Evolutionary conservation across 2,113 vertebrate species (phyloP), one percentile per base, ranked within the genome.

Genomic region (Scortum barcoo): DNA sequence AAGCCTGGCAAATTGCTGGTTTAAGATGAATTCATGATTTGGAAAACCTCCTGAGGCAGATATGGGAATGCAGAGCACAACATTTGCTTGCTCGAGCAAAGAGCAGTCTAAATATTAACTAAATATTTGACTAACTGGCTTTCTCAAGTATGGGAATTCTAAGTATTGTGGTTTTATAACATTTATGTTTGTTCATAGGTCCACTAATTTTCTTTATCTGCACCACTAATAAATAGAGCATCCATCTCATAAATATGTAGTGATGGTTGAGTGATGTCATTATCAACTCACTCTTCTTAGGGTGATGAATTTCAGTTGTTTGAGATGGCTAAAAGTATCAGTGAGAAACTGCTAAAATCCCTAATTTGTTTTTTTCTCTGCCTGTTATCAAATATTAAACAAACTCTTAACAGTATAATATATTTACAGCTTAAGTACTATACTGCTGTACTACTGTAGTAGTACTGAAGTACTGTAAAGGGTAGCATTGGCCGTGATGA

Each of bases 21-120:
- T 13, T 90, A 36, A 84, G 6, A 67, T 71, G 6, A 51, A 24
- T 22, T 42, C 26, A 56, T 7, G 20, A 72, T 44, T 54, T 42
- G 30, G 28, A 69, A 2, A 33, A 42, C n/a, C 24, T 68, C 19
- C 26, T 28, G 26, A 28, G 13, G 13, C n/a, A 42, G 13, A 22
- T 12, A 1, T 4, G 7, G 19, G 57, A 7, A 7, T n/a, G 42
- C 5, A 63, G 42, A 40, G 22, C 20, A 63, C 10, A 10, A 10
- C 10, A 20, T 62, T 38, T 61, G 20, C 19, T n/a, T n/a, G n/a
- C 58, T 38, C 4, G 20, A 40, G 2, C 4, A 13, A 63, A 24
- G 38, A 24, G 1, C 53, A 24, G 2, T 54, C n/a, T 16, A 20
- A 33, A 36, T 30, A 36, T 7, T 20, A 9, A 24, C n/a, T 16